Percentiles rank a stretch among this genome's conserved stretches.
Conservation (phyloP, 64 coral and sea anemone species). For the Pocillopora verrucosa region DNA sequence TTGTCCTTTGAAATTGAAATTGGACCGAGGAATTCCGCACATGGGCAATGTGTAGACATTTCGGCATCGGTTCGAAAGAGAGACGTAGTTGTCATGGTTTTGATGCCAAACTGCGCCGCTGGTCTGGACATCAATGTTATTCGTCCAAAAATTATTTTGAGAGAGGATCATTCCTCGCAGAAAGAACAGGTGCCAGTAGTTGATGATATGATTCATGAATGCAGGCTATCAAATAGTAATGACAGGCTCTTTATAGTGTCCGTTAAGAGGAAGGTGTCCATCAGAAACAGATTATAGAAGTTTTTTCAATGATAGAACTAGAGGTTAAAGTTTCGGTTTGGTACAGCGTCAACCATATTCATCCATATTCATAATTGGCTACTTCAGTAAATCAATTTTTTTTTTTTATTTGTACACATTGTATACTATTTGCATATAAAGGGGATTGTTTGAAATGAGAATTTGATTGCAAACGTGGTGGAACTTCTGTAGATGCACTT, state of each 20-base stretch:
- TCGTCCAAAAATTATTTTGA: not conserved
- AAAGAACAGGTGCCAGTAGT: not conserved
- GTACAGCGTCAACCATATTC: too few relatives aligned
- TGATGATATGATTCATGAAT: not conserved
- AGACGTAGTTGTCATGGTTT: not conserved
- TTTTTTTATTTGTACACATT: too few relatives aligned
- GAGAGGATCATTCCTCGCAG: not conserved
- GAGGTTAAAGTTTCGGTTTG: too few relatives aligned
- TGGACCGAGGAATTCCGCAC: not conserved
- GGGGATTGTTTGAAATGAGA: too few relatives aligned
- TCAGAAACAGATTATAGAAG: too few relatives aligned
- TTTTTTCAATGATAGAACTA: too few relatives aligned
- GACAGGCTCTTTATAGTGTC: not conserved
- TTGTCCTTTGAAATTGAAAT: not conserved
- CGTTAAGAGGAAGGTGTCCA: too few relatives aligned
- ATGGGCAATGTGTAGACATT: conserved; percentile 6
- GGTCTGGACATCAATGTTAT: not conserved
- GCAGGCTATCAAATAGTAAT: not conserved
- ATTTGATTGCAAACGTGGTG: too few relatives aligned
- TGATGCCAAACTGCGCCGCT: conserved; percentile 5
- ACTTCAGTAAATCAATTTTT: too few relatives aligned
- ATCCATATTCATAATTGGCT: too few relatives aligned
- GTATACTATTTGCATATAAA: too few relatives aligned
- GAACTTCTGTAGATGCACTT: too few relatives aligned
- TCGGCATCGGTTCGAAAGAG: not conserved